phyloP scores from a whole-genome alignment of 2,797 vertebrate species.

The Pseudochirops cupreus region DNA sequence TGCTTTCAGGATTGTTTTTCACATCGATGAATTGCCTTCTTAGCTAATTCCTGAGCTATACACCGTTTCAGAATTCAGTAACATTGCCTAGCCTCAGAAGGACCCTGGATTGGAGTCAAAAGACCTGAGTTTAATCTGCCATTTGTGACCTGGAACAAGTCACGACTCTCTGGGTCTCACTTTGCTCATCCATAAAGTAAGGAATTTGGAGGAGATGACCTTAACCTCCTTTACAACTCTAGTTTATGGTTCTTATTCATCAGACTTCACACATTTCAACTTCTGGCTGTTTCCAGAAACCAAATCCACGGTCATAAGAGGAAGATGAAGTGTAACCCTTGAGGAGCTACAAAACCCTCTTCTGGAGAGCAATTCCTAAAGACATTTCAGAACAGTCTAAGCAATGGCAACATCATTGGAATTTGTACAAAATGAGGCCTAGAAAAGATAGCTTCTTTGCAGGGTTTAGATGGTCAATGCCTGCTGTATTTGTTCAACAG shows the following conservation, averaged over 20 bases:
- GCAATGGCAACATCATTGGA: background rate
- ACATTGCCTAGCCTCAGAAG: background rate
- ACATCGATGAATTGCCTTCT: background rate
- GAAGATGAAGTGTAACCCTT: background rate
- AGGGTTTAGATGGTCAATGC: background rate
- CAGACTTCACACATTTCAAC: background rate
- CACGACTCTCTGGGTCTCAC: background rate
- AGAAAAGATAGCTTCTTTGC: background rate
- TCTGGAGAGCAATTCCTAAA: background rate
- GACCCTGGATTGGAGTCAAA: background rate
- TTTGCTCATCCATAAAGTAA: background rate
- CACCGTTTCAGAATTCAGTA: background rate
- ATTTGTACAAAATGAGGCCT: background rate
- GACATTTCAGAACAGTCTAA: background rate
- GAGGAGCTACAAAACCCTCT: background rate
- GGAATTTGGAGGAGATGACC: background rate
- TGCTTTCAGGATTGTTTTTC: background rate
- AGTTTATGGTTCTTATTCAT: background rate
- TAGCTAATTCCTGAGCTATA: background rate
- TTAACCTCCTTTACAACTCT: background rate
- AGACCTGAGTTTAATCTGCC: background rate
- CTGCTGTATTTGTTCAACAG: background rate
- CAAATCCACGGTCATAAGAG: background rate
- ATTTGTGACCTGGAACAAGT: background rate
- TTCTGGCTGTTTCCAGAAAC: conserved; percentile 31